Percentiles rank a stretch among this genome's conserved stretches.
Evolutionary conservation across 2,113 vertebrate genomes (phyloP).

Genomic region (Mustela lutreola): DNA sequence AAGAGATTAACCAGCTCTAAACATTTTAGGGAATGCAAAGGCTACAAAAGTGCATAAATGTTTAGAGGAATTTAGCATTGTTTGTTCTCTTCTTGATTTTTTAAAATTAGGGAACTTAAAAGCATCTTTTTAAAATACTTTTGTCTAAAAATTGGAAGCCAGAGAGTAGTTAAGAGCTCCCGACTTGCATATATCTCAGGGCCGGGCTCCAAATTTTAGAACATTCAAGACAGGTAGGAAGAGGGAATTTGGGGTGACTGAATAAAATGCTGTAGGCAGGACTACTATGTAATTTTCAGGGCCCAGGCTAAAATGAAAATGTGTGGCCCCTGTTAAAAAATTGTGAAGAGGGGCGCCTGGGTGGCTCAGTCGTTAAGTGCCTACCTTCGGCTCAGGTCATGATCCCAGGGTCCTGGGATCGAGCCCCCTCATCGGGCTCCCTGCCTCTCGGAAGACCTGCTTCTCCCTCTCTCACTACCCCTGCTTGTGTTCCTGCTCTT

Average conservation of each 20-base stretch:
- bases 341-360: too few species aligned
- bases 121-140: background rate
- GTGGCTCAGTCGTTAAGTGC: too few species aligned
- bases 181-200: slow-evolving; percentile 24
- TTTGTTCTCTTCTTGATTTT: slow-evolving; percentile 40
- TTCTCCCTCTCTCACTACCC: too few species aligned
- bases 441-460: too few species aligned
- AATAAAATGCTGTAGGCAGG: background rate
- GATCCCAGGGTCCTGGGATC: too few species aligned
- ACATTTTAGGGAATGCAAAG: background rate
- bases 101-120: slow-evolving; percentile 54
- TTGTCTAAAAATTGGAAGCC: slow-evolving; percentile 10
- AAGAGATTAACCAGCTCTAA: background rate
- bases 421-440: too few species aligned
- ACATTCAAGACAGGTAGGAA: background rate
- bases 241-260: background rate
- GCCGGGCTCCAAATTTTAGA: slow-evolving; percentile 14
- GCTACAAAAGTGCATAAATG: background rate
- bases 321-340: background rate
- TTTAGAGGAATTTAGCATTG: background rate
- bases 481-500: too few species aligned
- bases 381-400: too few species aligned
- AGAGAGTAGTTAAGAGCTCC: background rate
- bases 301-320: background rate
- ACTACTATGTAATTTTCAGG: background rate